Base-by-base conservation (phyloP, 1,140 invertebrate species). In the Neodiprion pinetum region DNA sequence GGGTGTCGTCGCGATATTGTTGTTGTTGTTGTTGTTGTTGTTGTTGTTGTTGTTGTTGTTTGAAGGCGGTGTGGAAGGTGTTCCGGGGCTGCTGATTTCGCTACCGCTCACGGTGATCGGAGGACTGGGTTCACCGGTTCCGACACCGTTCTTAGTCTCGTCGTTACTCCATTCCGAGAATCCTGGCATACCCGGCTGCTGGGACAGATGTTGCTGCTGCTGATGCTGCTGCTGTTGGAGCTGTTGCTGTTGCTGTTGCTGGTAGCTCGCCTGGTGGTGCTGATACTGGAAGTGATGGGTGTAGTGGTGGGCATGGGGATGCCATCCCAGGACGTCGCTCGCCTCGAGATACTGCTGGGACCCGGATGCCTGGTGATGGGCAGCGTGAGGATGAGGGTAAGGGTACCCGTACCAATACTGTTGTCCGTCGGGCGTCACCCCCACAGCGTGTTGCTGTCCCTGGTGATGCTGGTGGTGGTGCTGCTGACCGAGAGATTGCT, bases 81-180 rank as follows among this genome's bases (percentile, higher is more conserved):
- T 85, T 0, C 91, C 90, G 0, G 93, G 93, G 82, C 92, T 93
- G 49, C 92, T 92, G 77, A 93, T 86, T 77, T 94, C 93, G 77
- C 92, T 93, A 1, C 90, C 90, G 67, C 91, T 93, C 0, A 90
- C 92, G 11, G 92, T 93, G 74, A 92, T 91, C 11, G 93, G 88
- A 11, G 92, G 91, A 70, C 90, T 92, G 0, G 90, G 89, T 73
- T 90, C 80, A 7, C 85, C 83, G 40, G 78, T 67, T 4, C 83
- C 82, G 5, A 82, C 75, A 1, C 70, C 72, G 48, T 67, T 70
- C 69, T 80, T 82, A 7, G 61, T 80, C 72, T 84, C 84, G 71
- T 86, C 81, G 7, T 81, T 79, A 78, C 80, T 86, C 84, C 84
- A 87, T 0, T 86, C 84, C 8, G 28, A 75, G 48, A 72, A 69